Evolutionary conservation across 2,113 vertebrate species (phyloP).

Genomic region (Uria aalge): DNA sequence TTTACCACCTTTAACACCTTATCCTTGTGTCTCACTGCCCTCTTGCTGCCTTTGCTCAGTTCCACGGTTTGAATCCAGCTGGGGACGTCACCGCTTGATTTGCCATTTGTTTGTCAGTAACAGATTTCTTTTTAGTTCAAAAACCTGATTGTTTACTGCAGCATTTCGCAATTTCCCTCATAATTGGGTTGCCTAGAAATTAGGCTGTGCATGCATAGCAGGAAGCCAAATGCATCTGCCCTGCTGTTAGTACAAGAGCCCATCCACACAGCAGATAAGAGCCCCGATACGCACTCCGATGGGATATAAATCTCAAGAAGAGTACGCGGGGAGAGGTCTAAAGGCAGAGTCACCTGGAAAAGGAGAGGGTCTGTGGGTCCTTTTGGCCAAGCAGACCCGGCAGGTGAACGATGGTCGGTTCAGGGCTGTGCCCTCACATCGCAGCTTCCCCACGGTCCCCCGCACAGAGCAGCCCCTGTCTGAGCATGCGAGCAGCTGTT

Average conservation of each 20-base stretch:
- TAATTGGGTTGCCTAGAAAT: slow-evolving; percentile 1
- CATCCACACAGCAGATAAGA: background rate
- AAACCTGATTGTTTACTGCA: background rate
- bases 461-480: fast-evolving
- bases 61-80: background rate
- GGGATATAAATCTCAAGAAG: background rate
- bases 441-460: fast-evolving
- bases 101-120: background rate
- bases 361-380: background rate
- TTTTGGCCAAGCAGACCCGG: background rate
- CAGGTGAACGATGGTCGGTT: fast-evolving
- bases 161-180: background rate
- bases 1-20: background rate
- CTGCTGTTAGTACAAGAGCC: background rate
- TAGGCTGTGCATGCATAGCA: background rate
- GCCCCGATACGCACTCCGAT: fast-evolving
- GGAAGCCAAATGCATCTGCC: slow-evolving; percentile 13
- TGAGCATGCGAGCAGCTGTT: fast-evolving
- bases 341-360: background rate
- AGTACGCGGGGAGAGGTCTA: fast-evolving
- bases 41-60: background rate
- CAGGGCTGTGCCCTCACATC: fast-evolving
- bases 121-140: background rate
- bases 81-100: background rate
- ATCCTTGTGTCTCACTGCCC: background rate